Conservation (phyloP, 1,140 invertebrate genomes). For the Temnothorax curvispinosus region DNA sequence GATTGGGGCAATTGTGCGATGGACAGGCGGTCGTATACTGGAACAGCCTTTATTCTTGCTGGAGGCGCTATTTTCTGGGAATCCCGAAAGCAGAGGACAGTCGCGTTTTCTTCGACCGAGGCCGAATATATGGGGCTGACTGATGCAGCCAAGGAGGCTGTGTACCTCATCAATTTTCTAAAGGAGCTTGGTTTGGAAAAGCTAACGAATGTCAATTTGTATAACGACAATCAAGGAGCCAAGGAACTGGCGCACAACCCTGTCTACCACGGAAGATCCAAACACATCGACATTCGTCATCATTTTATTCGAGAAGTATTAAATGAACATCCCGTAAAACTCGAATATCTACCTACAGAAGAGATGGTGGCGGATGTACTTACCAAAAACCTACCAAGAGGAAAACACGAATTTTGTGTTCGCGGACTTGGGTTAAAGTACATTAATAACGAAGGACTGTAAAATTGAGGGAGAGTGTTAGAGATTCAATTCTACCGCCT, state of each 20-base stretch:
- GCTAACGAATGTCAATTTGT: too few species aligned
- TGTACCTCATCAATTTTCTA: neutral
- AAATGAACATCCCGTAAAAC: neutral
- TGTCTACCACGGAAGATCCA: neutral
- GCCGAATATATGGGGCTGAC: neutral
- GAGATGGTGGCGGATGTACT: neutral
- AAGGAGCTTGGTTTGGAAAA: neutral
- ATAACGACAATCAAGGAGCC: neutral
- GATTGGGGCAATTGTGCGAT: neutral
- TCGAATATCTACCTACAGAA: neutral
- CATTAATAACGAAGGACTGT: too few species aligned
- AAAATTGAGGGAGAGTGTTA: too few species aligned
- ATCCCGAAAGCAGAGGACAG: neutral
- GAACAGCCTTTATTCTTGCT: neutral
- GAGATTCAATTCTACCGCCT: too few species aligned
- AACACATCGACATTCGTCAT: neutral
- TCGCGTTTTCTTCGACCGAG: neutral
- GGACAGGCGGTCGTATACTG: neutral
- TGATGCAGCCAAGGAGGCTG: neutral
- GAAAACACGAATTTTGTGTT: neutral
- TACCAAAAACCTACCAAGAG: neutral
- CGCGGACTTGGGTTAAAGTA: too few species aligned
- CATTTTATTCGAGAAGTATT: neutral
- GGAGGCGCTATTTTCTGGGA: neutral
- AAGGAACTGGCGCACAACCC: neutral